Conservation (phyloP, 64 coral and sea anemone species). For the Stichodactyla mertensii region DNA sequence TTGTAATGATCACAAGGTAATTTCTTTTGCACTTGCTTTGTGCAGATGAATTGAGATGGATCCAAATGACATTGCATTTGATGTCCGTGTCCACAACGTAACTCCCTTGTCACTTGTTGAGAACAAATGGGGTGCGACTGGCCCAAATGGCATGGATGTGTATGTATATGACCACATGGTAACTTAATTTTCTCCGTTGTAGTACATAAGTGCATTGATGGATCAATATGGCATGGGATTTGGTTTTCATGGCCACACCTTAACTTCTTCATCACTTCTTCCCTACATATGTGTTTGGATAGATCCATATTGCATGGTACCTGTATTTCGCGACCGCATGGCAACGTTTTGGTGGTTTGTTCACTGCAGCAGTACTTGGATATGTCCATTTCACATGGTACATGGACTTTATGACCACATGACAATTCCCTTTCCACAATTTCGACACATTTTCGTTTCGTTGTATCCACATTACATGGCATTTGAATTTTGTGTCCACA, state of each 20-base stretch:
- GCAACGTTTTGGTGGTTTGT: background rate
- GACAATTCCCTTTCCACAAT: constrained; percentile 3
- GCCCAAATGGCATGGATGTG: background rate
- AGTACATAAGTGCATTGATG: background rate
- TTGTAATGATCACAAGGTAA: constrained; percentile 28
- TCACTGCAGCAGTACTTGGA: background rate
- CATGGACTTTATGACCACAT: constrained; percentile 11
- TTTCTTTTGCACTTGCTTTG: background rate
- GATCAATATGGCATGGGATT: background rate
- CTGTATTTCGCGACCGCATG: background rate
- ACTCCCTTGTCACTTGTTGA: constrained; percentile 2
- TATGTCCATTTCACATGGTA: background rate
- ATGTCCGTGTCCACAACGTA: constrained; percentile 32
- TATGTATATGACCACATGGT: background rate
- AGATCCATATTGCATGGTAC: background rate
- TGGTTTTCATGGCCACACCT: constrained; percentile 3
- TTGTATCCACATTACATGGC: background rate
- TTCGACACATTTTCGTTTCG: background rate
- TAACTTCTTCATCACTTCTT: background rate
- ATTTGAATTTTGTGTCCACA: constrained; percentile 23
- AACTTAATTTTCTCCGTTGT: too few relatives aligned
- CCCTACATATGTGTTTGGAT: background rate
- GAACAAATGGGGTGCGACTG: too few relatives aligned
- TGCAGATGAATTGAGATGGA: constrained; percentile 3
- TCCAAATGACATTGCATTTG: background rate